Percentiles rank a stretch among this genome's conserved stretches.
Conservation (phyloP, 2,888 invertebrate species). For the Galerucella calmariensis region DNA sequence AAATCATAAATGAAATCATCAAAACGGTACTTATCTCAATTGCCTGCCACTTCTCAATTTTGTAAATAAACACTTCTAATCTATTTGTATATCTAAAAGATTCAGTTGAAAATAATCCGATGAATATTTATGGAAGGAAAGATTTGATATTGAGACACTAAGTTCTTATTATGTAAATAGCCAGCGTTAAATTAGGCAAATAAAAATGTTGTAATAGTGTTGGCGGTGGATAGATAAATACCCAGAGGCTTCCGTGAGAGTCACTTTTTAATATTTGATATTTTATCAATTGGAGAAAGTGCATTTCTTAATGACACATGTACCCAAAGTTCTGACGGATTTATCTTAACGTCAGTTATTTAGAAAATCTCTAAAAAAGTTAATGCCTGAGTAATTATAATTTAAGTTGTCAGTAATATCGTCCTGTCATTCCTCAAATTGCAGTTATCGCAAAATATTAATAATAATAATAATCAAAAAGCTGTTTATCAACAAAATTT, state of each 20-base stretch:
- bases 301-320: too few relatives aligned
- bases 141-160: constrained; percentile 37
- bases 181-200: constrained; percentile 33
- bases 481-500: too few relatives aligned
- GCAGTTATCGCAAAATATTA: too few relatives aligned
- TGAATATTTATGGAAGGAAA: constrained; percentile 36
- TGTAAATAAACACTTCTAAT: constrained; percentile 36
- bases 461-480: too few relatives aligned
- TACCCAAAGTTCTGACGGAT: too few relatives aligned
- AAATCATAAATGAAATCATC: constrained; percentile 37
- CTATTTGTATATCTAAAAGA: constrained; percentile 30
- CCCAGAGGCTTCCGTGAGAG: constrained; percentile 25
- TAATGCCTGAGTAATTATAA: too few relatives aligned
- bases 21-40: constrained; percentile 29
- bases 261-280: constrained; percentile 17
- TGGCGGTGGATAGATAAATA: constrained; percentile 25
- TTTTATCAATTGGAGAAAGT: constrained; percentile 30
- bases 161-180: constrained; percentile 37
- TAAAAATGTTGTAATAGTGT: constrained; percentile 33
- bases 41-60: constrained; percentile 3
- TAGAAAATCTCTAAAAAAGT: too few relatives aligned
- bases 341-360: too few relatives aligned
- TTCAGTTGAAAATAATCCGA: constrained; percentile 28
- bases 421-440: too few relatives aligned
- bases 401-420: too few relatives aligned